Base-by-base conservation (phyloP, 2,888 invertebrate genomes). In the Nowickia ferox region DNA sequence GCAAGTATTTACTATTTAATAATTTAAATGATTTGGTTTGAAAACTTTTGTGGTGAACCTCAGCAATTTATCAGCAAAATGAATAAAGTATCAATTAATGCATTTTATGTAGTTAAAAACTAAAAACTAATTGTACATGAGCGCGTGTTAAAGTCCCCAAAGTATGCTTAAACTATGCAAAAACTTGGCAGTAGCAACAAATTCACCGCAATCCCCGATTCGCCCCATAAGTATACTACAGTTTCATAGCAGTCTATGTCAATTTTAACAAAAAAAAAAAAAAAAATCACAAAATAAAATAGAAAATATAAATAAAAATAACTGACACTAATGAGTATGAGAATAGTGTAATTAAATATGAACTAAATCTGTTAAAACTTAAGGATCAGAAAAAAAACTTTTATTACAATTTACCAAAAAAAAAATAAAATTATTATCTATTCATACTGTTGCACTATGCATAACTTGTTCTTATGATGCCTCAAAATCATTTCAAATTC, bases 51-150 rank as follows among this genome's bases (percentile, higher is more conserved):
- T 55, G 84, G 79, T 48, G 9, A 79, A 71, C 84, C 75, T 63
- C 63, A 75, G 44, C 51, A 57, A 57, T 79, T 79, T 74, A 68
- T 44, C 15, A 46, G 38, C 38, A 40, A 69, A 55, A 71, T 65
- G 75, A 74, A 78, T 79, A 79, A 75, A 71, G 40, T 71, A 75
- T 48, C 79, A 84, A 84, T 79, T 84, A 65, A 22, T 65, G 5
- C 22, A 53, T 59, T 78, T 74, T 66, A 46, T 61, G 22, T 15
- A 81, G 44, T n/a, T 30, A 59, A 22, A 51, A 51, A 9, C n/a
- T 76, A 30, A 48, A 59, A 84, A 71, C 55, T 75, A 75, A 84
- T 79, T 55, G 40, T 42, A 17, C 30, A 9, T 5, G 17, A 63
- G 38, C 46, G 53, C 55, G 38, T 19, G 10, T 9, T 22, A 3